Evolutionary conservation across 2,797 vertebrate species (phyloP).

Genomic region (Urocyon cinereoargenteus): DNA sequence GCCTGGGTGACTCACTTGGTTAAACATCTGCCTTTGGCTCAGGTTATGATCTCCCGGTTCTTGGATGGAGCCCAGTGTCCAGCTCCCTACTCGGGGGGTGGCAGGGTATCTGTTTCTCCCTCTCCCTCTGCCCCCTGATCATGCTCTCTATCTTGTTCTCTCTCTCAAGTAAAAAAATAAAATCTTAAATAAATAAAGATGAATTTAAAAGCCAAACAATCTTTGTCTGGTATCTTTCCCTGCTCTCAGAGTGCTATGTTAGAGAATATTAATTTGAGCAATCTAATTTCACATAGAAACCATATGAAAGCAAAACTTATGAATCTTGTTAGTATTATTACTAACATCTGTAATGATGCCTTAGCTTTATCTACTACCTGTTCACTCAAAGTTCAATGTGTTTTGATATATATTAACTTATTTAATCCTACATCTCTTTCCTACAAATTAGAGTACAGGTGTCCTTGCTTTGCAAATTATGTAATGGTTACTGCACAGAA

Average conservation of each 20-base stretch:
- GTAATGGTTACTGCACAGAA: neutral
- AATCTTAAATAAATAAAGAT: neutral
- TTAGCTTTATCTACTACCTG: slow-evolving; percentile 27
- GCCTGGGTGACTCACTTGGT: no score
- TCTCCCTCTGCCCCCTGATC: no score
- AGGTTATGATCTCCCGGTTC: no score
- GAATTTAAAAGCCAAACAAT: slow-evolving; percentile 40
- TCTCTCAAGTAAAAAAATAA: no score
- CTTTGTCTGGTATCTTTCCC: neutral
- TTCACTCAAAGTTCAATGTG: slow-evolving; percentile 21
- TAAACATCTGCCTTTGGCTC: no score
- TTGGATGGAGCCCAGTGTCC: no score
- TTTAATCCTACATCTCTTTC: slow-evolving; percentile 11
- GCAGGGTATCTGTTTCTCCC: no score
- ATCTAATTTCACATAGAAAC: slow-evolving; percentile 16
- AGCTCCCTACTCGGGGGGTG: no score
- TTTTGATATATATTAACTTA: slow-evolving; percentile 19
- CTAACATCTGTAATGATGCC: neutral
- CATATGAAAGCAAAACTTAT: slow-evolving; percentile 29
- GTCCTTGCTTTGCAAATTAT: slow-evolving; percentile 56
- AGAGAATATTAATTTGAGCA: neutral
- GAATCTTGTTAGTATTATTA: neutral
- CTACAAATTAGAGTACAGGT: neutral
- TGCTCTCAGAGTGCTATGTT: neutral
- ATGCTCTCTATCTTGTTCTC: no score